Evolutionary conservation across 2,113 vertebrate genomes (phyloP), one percentile per base, ranked within the genome.

Genomic region (Phaethon lepturus): DNA sequence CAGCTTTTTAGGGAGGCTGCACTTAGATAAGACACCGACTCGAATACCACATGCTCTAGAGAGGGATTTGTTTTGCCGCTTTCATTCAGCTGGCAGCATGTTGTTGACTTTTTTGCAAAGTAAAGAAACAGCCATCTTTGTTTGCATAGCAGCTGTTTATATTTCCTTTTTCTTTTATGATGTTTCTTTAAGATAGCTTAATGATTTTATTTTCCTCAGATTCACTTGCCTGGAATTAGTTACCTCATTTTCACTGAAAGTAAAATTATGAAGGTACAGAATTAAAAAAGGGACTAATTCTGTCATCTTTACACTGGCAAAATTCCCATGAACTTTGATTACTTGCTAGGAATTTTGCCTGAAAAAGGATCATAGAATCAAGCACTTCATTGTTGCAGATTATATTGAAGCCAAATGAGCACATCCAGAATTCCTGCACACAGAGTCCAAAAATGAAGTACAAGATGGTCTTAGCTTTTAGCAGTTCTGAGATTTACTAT

Each of bases 361-460:
- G 73, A 66, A 93, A 88, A 93, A 40, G 74, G n/a, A 93, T 93
- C 74, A 77, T 76, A 63, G 58, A 94, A 97, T 90, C 71, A 96
- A 90, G 50, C n/a, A 49, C 35, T 76, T 87, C 40, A 55, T 60
- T 94, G 82, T 77, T 86, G 62, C 19, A 95, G 82, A 87, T 85
- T 91, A 62, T 67, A 86, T 91, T 85, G 66, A 95, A 94, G 74
- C 66, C 63, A 80, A 96, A 91, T 40, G 47, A 94, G 25, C 47
- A 55, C 38, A 67, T 17, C 47, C 8, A 86, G 52, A 91, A 85
- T 66, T 94, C n/a, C 45, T 85, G 23, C 69, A 81, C 31, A 63
- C 23, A 68, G n/a, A 87, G 58, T 62, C 58, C 33, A 92, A 85
- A 93, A 95, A 56, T 38, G 13, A 91, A 76, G 28, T n/a, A 42